Evolutionary conservation across 2,113 vertebrate genomes (phyloP), one percentile per base, ranked within the genome.

Genomic region (Cichladusa arquata): DNA sequence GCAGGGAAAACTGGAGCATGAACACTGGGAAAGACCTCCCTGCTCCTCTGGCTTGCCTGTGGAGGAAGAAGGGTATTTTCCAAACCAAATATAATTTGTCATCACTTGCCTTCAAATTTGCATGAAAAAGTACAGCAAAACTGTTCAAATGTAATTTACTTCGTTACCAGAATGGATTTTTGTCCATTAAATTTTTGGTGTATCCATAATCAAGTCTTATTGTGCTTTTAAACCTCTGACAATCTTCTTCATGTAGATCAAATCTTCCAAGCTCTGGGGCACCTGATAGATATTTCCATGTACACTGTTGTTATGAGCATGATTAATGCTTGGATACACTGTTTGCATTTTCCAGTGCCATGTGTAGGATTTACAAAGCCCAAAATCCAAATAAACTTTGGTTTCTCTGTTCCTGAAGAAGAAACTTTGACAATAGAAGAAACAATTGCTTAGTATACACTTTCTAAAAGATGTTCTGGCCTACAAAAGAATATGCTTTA

Each of bases 391-490:
- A 90, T 94, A 95, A 95, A 93, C 71, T 81, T 94, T 80, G 80
- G 29, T 62, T 93, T 90, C 56, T 88, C 81, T 81, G 25, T 73
- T 65, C 5, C 67, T 19, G 65, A 81, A 96, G 88, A 91, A 91
- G 86, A 47, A 94, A 73, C 57, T 93, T 95, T 93, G 95, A 92
- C 87, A 92, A 96, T 92, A 80, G 95, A 88, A 96, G 88, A 95
- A 81, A 95, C 72, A 84, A 92, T 92, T 92, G 89, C 70, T 96
- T 91, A 96, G 84, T 91, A 70, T 97, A 88, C 89, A 81, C 76
- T 96, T 81, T 78, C 73, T 86, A 93, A 93, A 87, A 90, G 90
- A 95, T 90, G 87, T 93, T 71, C 81, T 86, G 81, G 77, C 71
- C 24, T 90, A 94, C 0, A 4, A 88, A 97, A 91, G 54, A 82